Evolutionary conservation across 2,888 invertebrate genomes (phyloP), one percentile per base, ranked within the genome.

Genomic region (Drosophila histrio): DNA sequence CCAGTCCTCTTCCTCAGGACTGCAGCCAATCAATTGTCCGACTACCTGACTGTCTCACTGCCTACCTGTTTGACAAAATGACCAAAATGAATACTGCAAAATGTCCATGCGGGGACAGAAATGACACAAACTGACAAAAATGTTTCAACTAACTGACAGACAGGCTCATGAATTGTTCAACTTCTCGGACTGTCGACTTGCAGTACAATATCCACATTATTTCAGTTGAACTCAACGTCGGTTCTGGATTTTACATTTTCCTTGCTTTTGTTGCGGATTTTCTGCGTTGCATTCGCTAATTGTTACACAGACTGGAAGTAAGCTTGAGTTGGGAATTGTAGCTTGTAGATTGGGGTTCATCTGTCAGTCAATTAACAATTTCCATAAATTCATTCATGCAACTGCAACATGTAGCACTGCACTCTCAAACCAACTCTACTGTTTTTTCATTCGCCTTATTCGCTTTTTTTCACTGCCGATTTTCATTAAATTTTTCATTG

Each of bases 351-450:
- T 52, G 66, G 38, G 39, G 22, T 68, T 72, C 74, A 64, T 43
- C 78, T 77, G 79, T 78, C 86, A 73, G 69, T 83, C 76, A 82
- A 82, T 86, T 88, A 70, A 73, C 39, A 72, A 77, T 64, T 70
- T 82, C 77, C 60, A 87, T 88, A 80, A 77, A 87, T 72, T 28
- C 61, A 67, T 78, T 74, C 41, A 60, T 65, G 52, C 59, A 53
- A 34, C 58, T 41, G 69, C 63, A 66, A 24, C 46, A 52, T 70
- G 67, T 57, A 56, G 59, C 66, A 52, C 39, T 58, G 32, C 36
- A 63, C n/a, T n/a, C n/a, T n/a, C n/a, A n/a, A n/a, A n/a, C 21
- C 47, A 30, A 15, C 21, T 22, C 21, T 46, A 34, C n/a, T 2
- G 21, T 0, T 34, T 15, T 32, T 43, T 32, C 11, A 30, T 54